Evolutionary conservation across 1,140 invertebrate species (phyloP), one percentile per base, ranked within the genome.

Genomic region (Medauroidea extradentata): DNA sequence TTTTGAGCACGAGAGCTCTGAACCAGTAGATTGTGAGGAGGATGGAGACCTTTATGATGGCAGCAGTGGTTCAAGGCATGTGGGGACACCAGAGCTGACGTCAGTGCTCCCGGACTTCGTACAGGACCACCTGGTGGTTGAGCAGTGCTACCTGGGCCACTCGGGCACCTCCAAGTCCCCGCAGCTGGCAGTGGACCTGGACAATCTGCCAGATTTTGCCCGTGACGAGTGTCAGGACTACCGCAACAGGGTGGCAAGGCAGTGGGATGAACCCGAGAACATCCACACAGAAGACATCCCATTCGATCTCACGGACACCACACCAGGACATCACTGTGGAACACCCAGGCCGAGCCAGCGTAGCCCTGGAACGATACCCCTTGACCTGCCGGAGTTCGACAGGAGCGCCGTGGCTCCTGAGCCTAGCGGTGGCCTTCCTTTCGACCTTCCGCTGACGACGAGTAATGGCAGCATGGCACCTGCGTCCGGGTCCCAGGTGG

Each of bases 21-120:
- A 51, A n/a, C 25, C 43, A 14, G 39, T 19, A 11, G 21, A 19
- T 25, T 24, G 29, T 5, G 57, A 51, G 14, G 21, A 19, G 21
- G 60, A 58, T 18, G 13, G 50, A 24, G 51, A 48, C 16, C 38
- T 48, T 19, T 46, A 39, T 54, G 24, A 43, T 2, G 51, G 50
- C 23, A 61, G 52, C 27, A 29, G 18, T 9, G 21, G 24, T 9
- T 24, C 43, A 18, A 41, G 61, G 46, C 19, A 63, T 29, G 62
- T 38, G 13, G 61, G 54, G 50, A 55, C 23, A 24, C 67, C 24
- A 66, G 67, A 53, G 66, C 73, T 58, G 72, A 76, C 78, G 0
- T 79, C 78, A 9, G 78, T 78, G 55, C 63, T 83, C 16, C 82
- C 82, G 7, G 82, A 83, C 62, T 83, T 83, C 70, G 81, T 83